phyloP scores from a whole-genome alignment of 2,113 vertebrate species.

The Mustela lutreola region DNA sequence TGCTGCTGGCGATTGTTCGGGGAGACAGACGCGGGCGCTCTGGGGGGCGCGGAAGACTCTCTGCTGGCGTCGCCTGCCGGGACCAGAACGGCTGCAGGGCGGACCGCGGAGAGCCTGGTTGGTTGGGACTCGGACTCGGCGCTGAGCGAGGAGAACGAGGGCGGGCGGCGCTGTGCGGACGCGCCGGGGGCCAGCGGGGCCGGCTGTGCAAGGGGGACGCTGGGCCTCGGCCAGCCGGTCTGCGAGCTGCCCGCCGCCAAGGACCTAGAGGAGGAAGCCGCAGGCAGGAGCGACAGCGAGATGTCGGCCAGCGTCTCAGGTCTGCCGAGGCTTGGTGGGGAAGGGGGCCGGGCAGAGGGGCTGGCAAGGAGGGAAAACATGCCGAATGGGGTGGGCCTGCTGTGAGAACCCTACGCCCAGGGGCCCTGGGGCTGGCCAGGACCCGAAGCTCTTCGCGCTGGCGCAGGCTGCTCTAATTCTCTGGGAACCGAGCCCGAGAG shows the following conservation, averaged over 20 bases:
- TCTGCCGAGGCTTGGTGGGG: slow-evolving; percentile 74
- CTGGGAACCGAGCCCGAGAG: neutral
- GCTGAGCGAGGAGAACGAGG: slow-evolving; percentile 72
- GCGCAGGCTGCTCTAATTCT: neutral
- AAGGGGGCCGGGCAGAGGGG: neutral
- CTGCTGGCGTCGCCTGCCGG: slow-evolving; percentile 65
- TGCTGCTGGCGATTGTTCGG: slow-evolving; percentile 95
- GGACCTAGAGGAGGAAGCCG: slow-evolving; percentile 83
- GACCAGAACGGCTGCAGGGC: slow-evolving; percentile 92
- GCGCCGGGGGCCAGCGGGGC: slow-evolving; percentile 45
- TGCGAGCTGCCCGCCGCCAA: slow-evolving; percentile 73
- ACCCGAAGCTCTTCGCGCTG: neutral
- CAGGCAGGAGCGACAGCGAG: slow-evolving; percentile 93
- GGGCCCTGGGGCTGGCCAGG: neutral
- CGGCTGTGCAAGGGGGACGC: neutral
- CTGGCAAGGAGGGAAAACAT: neutral
- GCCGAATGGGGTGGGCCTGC: neutral
- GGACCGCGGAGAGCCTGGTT: slow-evolving; percentile 88
- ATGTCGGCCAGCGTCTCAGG: slow-evolving; percentile 92
- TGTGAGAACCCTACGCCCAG: neutral
- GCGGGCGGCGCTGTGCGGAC: slow-evolving; percentile 51
- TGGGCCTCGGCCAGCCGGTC: slow-evolving; percentile 58
- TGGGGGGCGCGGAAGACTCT: slow-evolving; percentile 85
- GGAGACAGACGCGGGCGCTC: slow-evolving; percentile 81
- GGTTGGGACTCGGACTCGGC: slow-evolving; percentile 82